Conservation (phyloP, 2,797 vertebrate genomes). For the Chelon labrosus region DNA sequence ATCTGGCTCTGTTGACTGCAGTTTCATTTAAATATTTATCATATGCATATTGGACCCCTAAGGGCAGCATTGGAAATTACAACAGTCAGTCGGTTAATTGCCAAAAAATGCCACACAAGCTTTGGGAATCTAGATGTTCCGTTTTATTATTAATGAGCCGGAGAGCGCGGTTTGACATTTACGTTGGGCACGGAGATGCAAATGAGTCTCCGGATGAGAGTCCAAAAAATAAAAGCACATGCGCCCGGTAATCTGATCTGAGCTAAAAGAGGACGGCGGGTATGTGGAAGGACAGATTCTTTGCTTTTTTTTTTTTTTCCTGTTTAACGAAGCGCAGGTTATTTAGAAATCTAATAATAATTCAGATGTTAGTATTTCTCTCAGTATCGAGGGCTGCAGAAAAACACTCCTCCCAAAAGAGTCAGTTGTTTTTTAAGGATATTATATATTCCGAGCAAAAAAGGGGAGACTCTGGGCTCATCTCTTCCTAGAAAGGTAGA, state of each 20-base stretch:
- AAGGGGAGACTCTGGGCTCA: no score
- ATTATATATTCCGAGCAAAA: no score
- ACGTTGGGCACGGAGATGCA: conserved; percentile 79
- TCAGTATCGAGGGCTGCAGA: background rate
- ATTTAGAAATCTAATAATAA: conserved; percentile 33
- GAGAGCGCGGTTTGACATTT: conserved; percentile 82
- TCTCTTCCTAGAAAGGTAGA: background rate
- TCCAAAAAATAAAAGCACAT: conserved; percentile 52
- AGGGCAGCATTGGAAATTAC: conserved; percentile 83
- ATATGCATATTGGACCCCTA: conserved; percentile 81
- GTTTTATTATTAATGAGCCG: conserved; percentile 85
- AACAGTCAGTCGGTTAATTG: conserved; percentile 82
- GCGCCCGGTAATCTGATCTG: conserved; percentile 49
- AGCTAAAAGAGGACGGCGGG: conserved; percentile 20
- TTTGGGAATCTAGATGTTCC: conserved; percentile 76
- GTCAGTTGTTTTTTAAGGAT: background rate
- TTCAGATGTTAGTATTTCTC: conserved; percentile 16
- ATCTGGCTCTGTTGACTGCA: conserved; percentile 75
- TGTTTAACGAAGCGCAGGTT: conserved; percentile 6
- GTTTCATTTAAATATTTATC: conserved; percentile 86
- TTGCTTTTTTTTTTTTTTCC: background rate
- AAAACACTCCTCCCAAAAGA: background rate
- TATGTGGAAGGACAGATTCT: conserved; percentile 21
- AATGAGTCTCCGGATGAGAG: conserved; percentile 70
- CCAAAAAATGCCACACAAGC: conserved; percentile 81